phyloP scores from a whole-genome alignment of 2,113 vertebrate genomes.

The Austrofundulus limnaeus region DNA sequence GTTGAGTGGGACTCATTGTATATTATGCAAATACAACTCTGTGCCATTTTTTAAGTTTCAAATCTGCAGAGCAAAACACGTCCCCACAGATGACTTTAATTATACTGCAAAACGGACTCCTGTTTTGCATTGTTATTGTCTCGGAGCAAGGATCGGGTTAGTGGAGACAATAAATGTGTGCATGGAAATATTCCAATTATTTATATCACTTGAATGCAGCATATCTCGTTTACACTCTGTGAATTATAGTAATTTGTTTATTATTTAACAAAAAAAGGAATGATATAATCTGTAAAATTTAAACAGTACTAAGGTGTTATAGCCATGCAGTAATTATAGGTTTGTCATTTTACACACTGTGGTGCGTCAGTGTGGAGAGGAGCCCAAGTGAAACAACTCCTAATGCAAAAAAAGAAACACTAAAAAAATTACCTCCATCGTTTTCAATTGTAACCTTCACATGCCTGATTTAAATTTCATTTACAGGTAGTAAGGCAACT shows the following conservation, averaged over 20 bases:
- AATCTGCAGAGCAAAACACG: conserved; percentile 72
- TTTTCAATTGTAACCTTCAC: conserved; percentile 72
- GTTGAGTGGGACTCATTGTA: conserved; percentile 80
- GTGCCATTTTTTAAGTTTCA: conserved; percentile 80
- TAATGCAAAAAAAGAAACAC: conserved; percentile 68
- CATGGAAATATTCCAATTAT: conserved; percentile 60
- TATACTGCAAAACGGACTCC: conserved; percentile 59
- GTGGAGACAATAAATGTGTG: conserved; percentile 54
- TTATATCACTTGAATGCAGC: conserved; percentile 53
- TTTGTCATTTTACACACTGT: conserved; percentile 48
- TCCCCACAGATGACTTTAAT: conserved; percentile 78
- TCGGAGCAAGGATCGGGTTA: conserved; percentile 48
- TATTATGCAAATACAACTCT: conserved; percentile 81
- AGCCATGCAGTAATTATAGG: conserved; percentile 46
- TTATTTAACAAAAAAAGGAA: conserved; percentile 40
- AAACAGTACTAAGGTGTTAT: conserved; percentile 51
- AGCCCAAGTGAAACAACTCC: conserved; percentile 47
- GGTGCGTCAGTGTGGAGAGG: conserved; percentile 44
- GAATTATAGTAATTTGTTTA: conserved; percentile 44
- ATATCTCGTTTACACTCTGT: conserved; percentile 27
- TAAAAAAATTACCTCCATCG: conserved; percentile 69
- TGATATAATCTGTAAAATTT: conserved; percentile 57
- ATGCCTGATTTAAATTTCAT: conserved; percentile 73
- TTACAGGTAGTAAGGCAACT: conserved; percentile 61
- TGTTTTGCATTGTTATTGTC: conserved; percentile 70